Base-by-base conservation (phyloP, 2,888 invertebrate species). In the Caradrina clavipalpis region DNA sequence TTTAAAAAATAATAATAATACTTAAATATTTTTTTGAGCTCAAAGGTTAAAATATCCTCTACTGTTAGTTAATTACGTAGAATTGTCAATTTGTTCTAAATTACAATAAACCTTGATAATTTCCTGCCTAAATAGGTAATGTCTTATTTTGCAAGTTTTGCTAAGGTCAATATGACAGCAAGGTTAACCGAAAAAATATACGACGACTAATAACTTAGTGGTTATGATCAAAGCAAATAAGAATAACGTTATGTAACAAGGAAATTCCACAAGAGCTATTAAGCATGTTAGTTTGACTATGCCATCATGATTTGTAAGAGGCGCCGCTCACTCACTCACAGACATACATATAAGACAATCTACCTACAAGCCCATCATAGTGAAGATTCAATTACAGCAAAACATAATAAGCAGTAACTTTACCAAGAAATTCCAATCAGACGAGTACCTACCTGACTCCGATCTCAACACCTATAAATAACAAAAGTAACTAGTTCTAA, bases 81-180 rank as follows among this genome's bases (percentile, higher is more conserved):
- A 56, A 60, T 47, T 11, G 22, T 2, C 11, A 31, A 22, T 19
- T 57, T n/a, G 45, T 45, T 45, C 17, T 1, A 0, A 11, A 17
- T 13, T 19, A 4, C 35, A 54, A 26, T 26, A 7, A 11, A 54
- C 53, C 56, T 73, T 73, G 53, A 58, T 50, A 4, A 73, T 73
- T 73, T 73, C 68, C 61, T 54, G 60, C 21, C 49, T 45, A 22
- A 60, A 22, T 31, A 11, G 5, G 2, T 0, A 56, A 17, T 21
- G 17, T 45, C 17, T 45, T 17, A 45, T 31, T 51, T 61, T 58
- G 55, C 50, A 50, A 68, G 8, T 49, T 19, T 19, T 45, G 22
- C 4, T 15, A 4, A 22, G 11, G n/a, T 5, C 19, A 50, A 6
- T n/a, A 19, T 17, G 15, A 31, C 10, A 13, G 19, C 26, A 55